phyloP scores from a whole-genome alignment of 2,113 vertebrate species.

The Pachyramphus minor region DNA sequence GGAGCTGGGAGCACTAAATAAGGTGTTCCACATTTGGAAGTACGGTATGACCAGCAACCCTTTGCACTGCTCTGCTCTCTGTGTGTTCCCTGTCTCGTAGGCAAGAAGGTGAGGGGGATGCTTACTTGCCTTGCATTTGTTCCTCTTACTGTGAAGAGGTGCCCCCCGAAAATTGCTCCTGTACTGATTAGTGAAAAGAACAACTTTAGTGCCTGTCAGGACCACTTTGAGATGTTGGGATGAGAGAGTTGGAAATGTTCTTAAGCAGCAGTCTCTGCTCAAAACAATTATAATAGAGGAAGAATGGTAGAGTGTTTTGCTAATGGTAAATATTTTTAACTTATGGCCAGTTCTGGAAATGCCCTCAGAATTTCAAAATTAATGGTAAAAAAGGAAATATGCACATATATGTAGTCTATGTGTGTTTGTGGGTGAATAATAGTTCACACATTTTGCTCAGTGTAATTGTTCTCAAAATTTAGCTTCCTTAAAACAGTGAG shows the following conservation, averaged over 20 bases:
- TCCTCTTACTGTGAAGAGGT: background rate
- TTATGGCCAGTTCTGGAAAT: background rate
- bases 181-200: background rate
- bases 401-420: background rate
- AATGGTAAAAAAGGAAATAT: background rate
- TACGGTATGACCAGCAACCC: conserved; percentile 73
- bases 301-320: background rate
- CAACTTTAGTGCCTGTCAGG: background rate
- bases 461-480: background rate
- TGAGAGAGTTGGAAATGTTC: background rate
- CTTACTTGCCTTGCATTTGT: background rate
- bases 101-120: background rate
- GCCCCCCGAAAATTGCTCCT: background rate
- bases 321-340: background rate
- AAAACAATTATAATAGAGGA: background rate
- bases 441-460: background rate
- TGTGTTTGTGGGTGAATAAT: background rate
- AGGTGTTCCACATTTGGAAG: conserved; percentile 91
- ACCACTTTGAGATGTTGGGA: background rate
- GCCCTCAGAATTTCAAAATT: background rate
- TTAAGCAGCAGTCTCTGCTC: background rate
- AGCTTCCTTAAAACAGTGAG: background rate
- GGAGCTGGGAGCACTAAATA: conserved; percentile 85
- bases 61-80: background rate
- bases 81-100: background rate